Conservation (phyloP, 2,888 invertebrate species). For the Thalpophila matura region DNA sequence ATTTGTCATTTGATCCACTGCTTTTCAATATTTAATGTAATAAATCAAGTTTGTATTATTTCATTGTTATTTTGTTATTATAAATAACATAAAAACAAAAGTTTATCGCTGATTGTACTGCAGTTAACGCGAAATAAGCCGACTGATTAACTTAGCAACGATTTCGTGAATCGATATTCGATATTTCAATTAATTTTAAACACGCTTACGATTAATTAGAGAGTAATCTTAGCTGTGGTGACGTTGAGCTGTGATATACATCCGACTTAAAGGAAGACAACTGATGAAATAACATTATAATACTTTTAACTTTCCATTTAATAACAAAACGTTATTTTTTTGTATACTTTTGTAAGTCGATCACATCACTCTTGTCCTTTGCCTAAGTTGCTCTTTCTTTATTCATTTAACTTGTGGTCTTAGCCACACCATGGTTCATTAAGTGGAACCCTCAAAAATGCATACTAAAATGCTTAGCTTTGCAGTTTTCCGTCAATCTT, state of each 20-base stretch:
- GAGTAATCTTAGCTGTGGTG: constrained; percentile 34
- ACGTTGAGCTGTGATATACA: constrained; percentile 44
- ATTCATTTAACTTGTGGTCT: neutral
- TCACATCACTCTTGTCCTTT: constrained; percentile 2
- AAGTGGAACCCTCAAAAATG: constrained; percentile 3
- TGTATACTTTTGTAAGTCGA: constrained; percentile 36
- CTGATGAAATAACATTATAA: constrained; percentile 9
- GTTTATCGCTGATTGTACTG: neutral
- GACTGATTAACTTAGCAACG: neutral
- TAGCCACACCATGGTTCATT: neutral
- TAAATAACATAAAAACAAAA: no score
- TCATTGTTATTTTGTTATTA: no score
- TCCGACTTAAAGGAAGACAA: constrained; percentile 50
- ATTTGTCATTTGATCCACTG: no score
- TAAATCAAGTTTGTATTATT: no score
- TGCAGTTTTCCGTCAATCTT: neutral
- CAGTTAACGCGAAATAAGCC: neutral
- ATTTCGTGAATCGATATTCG: neutral
- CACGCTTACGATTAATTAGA: constrained; percentile 2
- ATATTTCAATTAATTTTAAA: neutral
- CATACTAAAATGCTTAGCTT: constrained; percentile 5
- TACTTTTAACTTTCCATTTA: constrained; percentile 10
- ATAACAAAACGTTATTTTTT: constrained; percentile 32
- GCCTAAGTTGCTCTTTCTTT: neutral
- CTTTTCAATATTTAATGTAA: no score